These are phyloP conservation scores for Myiotriccus ornatus DNA, from an alignment of 2,797 vertebrate genomes.

Conservation along the genomic window DNA sequence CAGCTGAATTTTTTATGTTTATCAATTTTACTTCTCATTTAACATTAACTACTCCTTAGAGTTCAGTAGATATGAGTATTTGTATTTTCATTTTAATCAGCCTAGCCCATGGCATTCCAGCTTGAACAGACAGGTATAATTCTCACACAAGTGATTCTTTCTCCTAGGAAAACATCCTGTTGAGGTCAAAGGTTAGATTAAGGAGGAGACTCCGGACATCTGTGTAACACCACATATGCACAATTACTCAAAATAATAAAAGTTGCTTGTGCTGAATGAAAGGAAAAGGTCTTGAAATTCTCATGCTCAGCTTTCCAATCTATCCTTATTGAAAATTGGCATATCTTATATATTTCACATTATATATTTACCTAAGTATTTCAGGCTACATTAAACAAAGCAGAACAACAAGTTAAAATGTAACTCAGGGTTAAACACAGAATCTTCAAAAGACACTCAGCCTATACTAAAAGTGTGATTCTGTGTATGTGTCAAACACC, in stretches of 20 bases:
- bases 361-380: background rate
- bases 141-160: conserved; percentile 13
- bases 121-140: conserved; percentile 3
- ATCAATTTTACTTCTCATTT: background rate
- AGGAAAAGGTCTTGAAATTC: background rate
- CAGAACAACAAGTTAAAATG: background rate
- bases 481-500: background rate
- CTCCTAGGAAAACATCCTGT: conserved; percentile 19
- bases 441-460: background rate
- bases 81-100: background rate
- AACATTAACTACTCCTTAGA: background rate
- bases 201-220: conserved; percentile 6
- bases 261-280: background rate
- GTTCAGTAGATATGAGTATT: background rate
- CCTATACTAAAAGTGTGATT: background rate
- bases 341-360: background rate
- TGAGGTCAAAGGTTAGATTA: conserved; percentile 41
- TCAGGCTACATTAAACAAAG: background rate
- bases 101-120: background rate
- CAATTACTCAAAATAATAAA: conserved; percentile 5
- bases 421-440: background rate
- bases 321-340: background rate
- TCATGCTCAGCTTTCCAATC: background rate
- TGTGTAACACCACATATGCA: conserved; percentile 7
- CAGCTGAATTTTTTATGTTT: background rate